Base-by-base conservation (phyloP, 2,797 vertebrate species). In the Microctenopoma lineatum region DNA sequence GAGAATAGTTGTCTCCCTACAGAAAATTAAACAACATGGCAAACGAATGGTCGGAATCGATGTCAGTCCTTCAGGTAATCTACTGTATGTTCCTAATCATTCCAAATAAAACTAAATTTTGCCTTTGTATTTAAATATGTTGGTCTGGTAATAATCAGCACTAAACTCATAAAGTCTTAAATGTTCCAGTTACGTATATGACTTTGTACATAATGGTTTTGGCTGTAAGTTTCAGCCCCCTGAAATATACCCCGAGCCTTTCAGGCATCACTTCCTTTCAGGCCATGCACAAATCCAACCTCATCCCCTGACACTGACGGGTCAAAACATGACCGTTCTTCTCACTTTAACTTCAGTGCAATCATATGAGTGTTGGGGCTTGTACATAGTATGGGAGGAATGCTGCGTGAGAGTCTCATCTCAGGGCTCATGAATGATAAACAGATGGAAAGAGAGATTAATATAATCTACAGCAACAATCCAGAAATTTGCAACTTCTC, bases 311-410 rank as follows among this genome's bases (percentile, higher is more conserved):
- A 45, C 14, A 45, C 13, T 70, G 52, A 79, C 39, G 53, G 21
- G n/a, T 58, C 41, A 42, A 68, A 74, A 70, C 51, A 36, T 50
- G 48, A 72, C 59, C 45, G 73, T 65, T 73, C 41, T 29, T 59
- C 29, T 26, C 2, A 71, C 46, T 50, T 44, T 25, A 57, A 70
- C 50, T 41, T 21, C 34, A 65, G 58, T 9, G 29, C n/a, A 26
- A 39, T 41, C 12, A 29, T 39, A 5, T 51, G 12, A 63, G n/a
- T 16, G 11, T 44, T 21, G n/a, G 44, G 42, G 39, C 42, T 44
- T 45, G 15, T 38, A 38, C 27, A 21, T 18, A 42, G 27, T 26
- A 15, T 52, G 16, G 34, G 29, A 59, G 15, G 45, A 73, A 64
- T 59, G 16, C 16, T 56, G 32, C 39, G 27, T 27, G n/a, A 52